A percentile compares a stretch with the other conserved stretches of the same genome.
Evolutionary conservation across 2,113 vertebrate species (phyloP).

Genomic region (Strix aluco): DNA sequence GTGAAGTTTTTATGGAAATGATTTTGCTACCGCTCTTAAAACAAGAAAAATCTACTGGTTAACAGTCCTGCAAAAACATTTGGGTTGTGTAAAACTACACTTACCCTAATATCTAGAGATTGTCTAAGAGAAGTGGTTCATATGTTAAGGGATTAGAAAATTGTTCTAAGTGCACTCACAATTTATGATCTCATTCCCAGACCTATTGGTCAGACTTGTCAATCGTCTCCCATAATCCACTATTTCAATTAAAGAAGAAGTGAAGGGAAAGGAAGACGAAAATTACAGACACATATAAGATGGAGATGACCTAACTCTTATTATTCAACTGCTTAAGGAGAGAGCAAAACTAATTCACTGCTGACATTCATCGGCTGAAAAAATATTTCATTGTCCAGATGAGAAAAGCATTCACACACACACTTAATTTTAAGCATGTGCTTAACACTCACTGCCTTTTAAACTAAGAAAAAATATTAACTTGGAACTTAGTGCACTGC

Average conservation of each 20-base stretch:
- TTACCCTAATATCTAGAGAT: constrained; percentile 12
- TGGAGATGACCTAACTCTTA: neutral
- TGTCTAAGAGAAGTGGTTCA: neutral
- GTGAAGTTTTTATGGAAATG: neutral
- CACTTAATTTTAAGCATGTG: neutral
- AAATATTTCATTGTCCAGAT: neutral
- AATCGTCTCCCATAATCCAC: neutral
- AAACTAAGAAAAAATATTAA: constrained; percentile 10
- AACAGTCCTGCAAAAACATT: constrained; percentile 4
- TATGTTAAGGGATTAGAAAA: constrained; percentile 32
- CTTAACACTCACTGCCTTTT: neutral
- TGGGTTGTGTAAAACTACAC: constrained; percentile 41
- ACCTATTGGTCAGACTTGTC: constrained; percentile 15
- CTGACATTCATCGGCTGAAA: neutral
- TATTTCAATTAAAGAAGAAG: constrained; percentile 2
- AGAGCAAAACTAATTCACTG: neutral
- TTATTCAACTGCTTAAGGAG: neutral
- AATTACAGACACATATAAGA: neutral
- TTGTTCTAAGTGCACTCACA: neutral
- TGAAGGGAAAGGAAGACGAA: neutral
- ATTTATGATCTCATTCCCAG: constrained; percentile 43
- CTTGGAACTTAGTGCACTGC: neutral
- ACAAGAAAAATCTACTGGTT: neutral
- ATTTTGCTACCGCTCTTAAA: neutral
- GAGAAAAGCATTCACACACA: neutral